Evolutionary conservation across 2,888 invertebrate genomes (phyloP).

Genomic region (Autographa pulchrina): DNA sequence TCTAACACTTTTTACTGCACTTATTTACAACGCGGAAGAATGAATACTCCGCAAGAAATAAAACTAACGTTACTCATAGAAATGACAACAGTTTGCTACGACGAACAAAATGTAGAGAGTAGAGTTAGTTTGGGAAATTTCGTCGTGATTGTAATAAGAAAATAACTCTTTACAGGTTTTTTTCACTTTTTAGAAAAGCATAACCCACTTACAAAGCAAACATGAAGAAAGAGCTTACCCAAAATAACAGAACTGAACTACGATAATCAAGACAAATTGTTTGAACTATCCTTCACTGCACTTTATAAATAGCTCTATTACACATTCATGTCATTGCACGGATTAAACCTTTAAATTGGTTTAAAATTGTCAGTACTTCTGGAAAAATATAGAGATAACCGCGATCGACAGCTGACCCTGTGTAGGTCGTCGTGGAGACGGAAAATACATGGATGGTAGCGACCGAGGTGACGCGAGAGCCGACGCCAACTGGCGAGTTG

Average conservation of each 20-base stretch:
- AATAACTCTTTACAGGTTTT: background rate
- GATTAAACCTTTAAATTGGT: conserved; percentile 17
- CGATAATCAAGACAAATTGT: conserved; percentile 33
- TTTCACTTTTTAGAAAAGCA: too few species aligned
- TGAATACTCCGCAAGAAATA: background rate
- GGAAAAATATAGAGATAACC: conserved; percentile 42
- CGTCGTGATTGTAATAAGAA: background rate
- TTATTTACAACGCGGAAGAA: conserved; percentile 2
- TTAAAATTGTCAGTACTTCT: conserved; percentile 19
- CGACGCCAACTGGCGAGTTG: conserved; percentile 87
- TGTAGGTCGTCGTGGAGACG: conserved; percentile 70
- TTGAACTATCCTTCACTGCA: conserved; percentile 50
- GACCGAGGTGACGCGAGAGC: conserved; percentile 75
- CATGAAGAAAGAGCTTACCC: conserved; percentile 42
- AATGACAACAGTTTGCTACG: conserved; percentile 9
- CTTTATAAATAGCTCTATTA: conserved; percentile 44
- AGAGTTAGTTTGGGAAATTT: background rate
- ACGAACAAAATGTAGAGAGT: background rate
- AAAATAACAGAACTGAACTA: conserved; percentile 26
- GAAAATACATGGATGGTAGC: conserved; percentile 65
- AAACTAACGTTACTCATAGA: background rate
- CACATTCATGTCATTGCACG: conserved; percentile 33
- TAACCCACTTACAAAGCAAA: conserved; percentile 1
- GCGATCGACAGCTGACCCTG: conserved; percentile 68
- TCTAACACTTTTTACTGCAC: conserved; percentile 8